Conservation (phyloP, 2,888 invertebrate genomes). For the Caenorhabditis becei region DNA sequence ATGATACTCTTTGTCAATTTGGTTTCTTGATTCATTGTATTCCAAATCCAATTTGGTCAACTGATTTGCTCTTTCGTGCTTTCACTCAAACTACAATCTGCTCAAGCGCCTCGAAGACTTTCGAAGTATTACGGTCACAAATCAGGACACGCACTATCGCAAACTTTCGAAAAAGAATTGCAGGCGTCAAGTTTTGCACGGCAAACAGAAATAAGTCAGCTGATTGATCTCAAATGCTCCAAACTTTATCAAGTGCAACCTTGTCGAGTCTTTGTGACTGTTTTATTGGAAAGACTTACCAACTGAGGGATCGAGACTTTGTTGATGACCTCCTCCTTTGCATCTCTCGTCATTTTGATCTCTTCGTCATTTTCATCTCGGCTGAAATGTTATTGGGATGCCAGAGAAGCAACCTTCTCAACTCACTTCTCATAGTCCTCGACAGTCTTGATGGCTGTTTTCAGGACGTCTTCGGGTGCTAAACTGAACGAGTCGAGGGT, state of each 20-base stretch:
- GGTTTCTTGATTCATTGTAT: too few relatives aligned
- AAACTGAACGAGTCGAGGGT: constrained; percentile 62
- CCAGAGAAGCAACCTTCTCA: background rate
- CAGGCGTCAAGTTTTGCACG: background rate
- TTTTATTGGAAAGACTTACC: constrained; percentile 20
- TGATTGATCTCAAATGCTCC: background rate
- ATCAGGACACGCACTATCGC: background rate
- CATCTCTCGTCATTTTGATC: constrained; percentile 45
- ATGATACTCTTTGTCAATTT: too few relatives aligned
- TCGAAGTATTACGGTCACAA: too few relatives aligned
- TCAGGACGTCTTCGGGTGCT: constrained; percentile 55
- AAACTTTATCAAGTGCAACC: background rate
- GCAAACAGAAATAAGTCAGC: background rate
- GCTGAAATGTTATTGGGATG: constrained; percentile 15
- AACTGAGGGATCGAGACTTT: constrained; percentile 56
- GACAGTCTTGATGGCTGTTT: constrained; percentile 55
- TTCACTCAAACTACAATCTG: too few relatives aligned
- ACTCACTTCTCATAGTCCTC: constrained; percentile 54
- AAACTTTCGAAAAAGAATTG: background rate
- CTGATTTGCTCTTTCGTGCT: too few relatives aligned
- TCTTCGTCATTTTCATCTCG: constrained; percentile 38
- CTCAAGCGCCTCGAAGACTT: too few relatives aligned
- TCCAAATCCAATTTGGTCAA: too few relatives aligned
- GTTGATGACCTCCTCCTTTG: constrained; percentile 42
- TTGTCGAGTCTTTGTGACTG: too few relatives aligned